Base-by-base conservation (phyloP, 2,113 vertebrate genomes). In the Colaptes auratus region DNA sequence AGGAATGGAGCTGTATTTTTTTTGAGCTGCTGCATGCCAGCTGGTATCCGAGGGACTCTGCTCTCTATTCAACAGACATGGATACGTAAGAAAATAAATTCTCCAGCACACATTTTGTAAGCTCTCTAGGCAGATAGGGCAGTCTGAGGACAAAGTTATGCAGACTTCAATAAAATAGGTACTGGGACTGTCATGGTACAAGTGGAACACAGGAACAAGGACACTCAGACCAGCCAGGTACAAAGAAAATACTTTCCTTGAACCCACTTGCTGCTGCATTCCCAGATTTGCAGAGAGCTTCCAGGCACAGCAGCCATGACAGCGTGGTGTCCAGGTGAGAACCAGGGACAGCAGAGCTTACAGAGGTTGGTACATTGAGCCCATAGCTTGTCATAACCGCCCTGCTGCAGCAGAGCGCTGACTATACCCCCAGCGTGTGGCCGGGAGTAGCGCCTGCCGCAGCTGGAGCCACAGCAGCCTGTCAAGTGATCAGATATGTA, bases 281-380 rank as follows among this genome's bases (percentile, higher is more conserved):
- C 35, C 16, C 42, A 17, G 52, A 10, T 28, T 30, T 3, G 30
- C 2, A 1, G 18, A 39, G 69, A 46, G 63, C 63, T 27, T 75
- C 28, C 55, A 30, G 56, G 12, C 15, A 21, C 19, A 63, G 86
- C 25, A 28, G 55, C 39, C 60, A 9, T 5, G 0, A 7, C 19
- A 2, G 23, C 0, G 6, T 1, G 0, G 14, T 13, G n/a, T 31
- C 25, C 25, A 7, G 52, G 69, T 25, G 25, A 53, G 36, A n/a
- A 6, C 1, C 3, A 4, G 44, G 36, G 50, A 8, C 12, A 19
- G 42, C 42, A 27, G 61, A 48, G 73, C 56, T 58, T 3, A 4
- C 31, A 33, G 42, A 39, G 56, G 15, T 56, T 20, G n/a, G 15
- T 44, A 6, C 2, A 0, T 7, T 31, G 6, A 30, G 48, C 55